Evolutionary conservation across 53 echinoderm and acorn worm genomes (phyloP).

Genomic region (Zoroaster sp.): DNA sequence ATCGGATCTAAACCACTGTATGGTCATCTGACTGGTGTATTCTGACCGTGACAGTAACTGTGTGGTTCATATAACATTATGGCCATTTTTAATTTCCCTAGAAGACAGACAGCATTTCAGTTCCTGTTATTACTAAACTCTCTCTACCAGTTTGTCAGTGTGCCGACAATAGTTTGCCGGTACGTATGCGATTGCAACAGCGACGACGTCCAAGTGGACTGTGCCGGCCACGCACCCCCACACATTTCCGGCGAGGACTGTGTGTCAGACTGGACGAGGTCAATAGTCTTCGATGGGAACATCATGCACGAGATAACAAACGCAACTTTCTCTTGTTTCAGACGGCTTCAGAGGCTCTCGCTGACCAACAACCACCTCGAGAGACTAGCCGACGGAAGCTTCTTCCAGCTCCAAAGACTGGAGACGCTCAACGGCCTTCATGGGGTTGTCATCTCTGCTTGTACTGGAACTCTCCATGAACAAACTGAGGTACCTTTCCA

Average conservation of each 20-base stretch:
- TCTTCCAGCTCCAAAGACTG: background rate
- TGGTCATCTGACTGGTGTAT: too few relatives aligned
- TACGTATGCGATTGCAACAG: slow-evolving; percentile 5
- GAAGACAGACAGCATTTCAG: background rate
- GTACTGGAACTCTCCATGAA: slow-evolving; percentile 8
- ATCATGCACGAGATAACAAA: background rate
- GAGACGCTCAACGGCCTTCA: background rate
- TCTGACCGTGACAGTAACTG: too few relatives aligned
- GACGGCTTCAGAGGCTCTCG: background rate
- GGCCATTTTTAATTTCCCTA: too few relatives aligned
- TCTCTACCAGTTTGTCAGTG: background rate
- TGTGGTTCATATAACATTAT: too few relatives aligned
- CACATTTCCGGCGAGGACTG: background rate
- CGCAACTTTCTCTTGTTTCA: background rate
- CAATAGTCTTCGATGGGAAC: background rate
- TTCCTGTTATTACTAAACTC: background rate
- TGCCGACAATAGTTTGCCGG: background rate
- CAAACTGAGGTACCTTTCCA: background rate
- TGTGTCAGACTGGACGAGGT: background rate
- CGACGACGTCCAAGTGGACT: background rate
- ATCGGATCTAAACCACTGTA: too few relatives aligned
- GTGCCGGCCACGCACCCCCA: background rate
- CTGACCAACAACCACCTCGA: slow-evolving; percentile 11
- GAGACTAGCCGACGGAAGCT: background rate
- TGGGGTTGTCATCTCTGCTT: background rate